Evolutionary conservation across 2,888 invertebrate genomes (phyloP).

Genomic region (Hoplodrina blanda): DNA sequence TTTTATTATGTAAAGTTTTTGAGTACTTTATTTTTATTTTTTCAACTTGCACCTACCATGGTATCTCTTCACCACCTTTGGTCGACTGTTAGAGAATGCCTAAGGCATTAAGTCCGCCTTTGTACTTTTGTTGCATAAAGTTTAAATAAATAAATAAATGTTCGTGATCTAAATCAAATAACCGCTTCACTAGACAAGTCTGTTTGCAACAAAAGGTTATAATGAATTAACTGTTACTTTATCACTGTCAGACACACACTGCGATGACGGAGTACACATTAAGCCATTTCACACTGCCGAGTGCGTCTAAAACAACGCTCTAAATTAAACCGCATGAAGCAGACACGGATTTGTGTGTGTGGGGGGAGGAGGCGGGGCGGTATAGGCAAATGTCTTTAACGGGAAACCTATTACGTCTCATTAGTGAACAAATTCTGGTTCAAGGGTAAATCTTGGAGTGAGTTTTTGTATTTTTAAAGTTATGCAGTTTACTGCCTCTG

Average conservation of each 20-base stretch:
- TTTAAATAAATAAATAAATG: too few species aligned
- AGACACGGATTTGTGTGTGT: constrained; percentile 14
- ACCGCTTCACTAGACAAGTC: background rate
- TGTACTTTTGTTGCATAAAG: too few species aligned
- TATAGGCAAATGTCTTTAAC: background rate
- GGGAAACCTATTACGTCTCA: background rate
- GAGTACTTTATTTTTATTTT: too few species aligned
- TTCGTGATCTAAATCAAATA: constrained; percentile 5
- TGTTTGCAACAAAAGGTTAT: constrained; percentile 22
- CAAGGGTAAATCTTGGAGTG: constrained; percentile 15
- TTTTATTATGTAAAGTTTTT: too few species aligned
- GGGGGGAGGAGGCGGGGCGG: background rate
- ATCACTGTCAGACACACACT: constrained; percentile 54
- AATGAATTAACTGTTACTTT: constrained; percentile 44
- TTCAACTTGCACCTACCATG: too few species aligned
- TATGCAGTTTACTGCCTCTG: too few species aligned
- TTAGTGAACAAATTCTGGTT: background rate
- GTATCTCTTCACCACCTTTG: too few species aligned
- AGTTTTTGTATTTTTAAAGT: too few species aligned
- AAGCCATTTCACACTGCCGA: constrained; percentile 25
- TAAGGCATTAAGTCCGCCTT: too few species aligned
- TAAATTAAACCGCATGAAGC: constrained; percentile 50
- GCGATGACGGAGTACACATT: constrained; percentile 42
- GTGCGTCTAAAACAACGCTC: constrained; percentile 41
- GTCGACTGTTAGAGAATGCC: too few species aligned